Conservation (phyloP, 1,140 invertebrate genomes). For the Fopius arisanus region DNA sequence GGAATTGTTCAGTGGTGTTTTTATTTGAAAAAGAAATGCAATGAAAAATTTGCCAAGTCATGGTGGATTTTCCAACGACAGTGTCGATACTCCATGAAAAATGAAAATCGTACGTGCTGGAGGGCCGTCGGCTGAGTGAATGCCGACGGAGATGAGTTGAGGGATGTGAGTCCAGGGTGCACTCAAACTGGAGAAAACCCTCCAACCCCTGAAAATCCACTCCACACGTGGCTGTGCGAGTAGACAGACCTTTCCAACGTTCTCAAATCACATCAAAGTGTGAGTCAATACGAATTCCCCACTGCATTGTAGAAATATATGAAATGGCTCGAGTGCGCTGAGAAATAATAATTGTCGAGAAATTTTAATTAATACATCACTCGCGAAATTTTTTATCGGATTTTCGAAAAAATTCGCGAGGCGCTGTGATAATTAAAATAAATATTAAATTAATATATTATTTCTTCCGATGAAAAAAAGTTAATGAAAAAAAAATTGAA, state of each 20-base stretch:
- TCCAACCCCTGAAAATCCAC: not conserved
- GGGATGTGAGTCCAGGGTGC: not conserved
- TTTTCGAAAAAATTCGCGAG: no score
- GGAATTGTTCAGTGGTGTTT: no score
- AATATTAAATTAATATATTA: no score
- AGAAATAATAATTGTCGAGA: not conserved
- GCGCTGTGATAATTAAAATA: no score
- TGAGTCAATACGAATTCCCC: not conserved
- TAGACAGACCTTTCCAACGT: not conserved
- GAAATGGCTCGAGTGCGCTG: not conserved
- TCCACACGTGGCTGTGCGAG: not conserved
- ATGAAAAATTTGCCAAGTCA: conserved; percentile 35
- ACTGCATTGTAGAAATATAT: not conserved
- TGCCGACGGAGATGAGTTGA: not conserved
- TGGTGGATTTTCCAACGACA: conserved; percentile 16
- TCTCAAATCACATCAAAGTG: conserved; percentile 8
- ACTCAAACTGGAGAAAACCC: not conserved
- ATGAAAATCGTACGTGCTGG: conserved; percentile 37
- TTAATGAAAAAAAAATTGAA: no score
- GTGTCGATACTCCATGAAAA: conserved; percentile 31
- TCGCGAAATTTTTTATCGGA: no score
- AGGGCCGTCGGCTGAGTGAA: conserved; percentile 19
- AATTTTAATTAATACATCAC: no score
- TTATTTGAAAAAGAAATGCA: not conserved
- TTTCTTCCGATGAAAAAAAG: no score